Base-by-base conservation (phyloP, 1,140 invertebrate genomes). In the Dreissena polymorpha region DNA sequence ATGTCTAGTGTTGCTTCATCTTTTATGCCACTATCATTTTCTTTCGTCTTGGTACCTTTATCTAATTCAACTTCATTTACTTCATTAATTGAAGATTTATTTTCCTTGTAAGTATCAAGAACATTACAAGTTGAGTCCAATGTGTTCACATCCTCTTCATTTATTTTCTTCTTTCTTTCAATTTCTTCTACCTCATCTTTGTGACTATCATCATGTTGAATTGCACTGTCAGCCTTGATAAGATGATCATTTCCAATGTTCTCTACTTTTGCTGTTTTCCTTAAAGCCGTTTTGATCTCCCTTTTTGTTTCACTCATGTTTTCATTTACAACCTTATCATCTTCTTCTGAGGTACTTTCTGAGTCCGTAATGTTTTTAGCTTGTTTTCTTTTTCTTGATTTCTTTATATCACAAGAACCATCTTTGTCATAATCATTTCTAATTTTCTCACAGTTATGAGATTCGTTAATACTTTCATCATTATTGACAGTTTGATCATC, bases 381-480 rank as follows among this genome's bases (percentile, higher is more conserved):
- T 8, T 78, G 63, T 27, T 78, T 78, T 51, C 76, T 68, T 78
- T 78, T 78, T 29, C 76, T 69, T 23, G 76, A 27, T 60, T 70
- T 78, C 29, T 78, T 78, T 0, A 29, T 18, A 73, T 27, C 49
- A 57, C 51, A 10, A 39, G 39, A 39, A 39, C 3, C 39, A 39
- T 39, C 39, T 39, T 39, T 39, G 39, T 39, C 39, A 39, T 39
- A 5, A 39, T 39, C 39, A 39, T 39, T 39, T 39, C 8, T 39
- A 39, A 2, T 39, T 39, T 39, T 8, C 39, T 39, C 39, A 39
- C 39, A 5, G 39, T 39, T 39, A 8, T 39, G 39, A 2, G 39
- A 5, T 39, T 39, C 39, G 39, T 39, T 39, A 5, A 39, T 8
- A 39, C 39, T 39, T 39, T 39, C 8, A 39, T 39, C 39, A 39